Evolutionary conservation across 1,140 invertebrate genomes (phyloP), one percentile per base, ranked within the genome.

Genomic region (Temnothorax nylanderi): DNA sequence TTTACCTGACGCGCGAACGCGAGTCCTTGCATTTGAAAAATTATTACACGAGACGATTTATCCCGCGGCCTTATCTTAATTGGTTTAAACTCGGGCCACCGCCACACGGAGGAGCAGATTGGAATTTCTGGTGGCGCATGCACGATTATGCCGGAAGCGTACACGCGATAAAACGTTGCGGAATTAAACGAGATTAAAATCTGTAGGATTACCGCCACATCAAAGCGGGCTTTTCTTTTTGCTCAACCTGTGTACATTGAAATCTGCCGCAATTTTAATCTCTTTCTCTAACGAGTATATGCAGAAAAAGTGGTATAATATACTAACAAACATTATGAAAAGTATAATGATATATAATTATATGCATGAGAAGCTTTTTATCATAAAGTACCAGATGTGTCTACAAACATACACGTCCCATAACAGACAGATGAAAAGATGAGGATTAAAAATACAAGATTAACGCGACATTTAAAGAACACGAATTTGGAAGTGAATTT

Each of bases 151-250:
- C 80, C 69, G 80, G 41, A 49, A 84, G 80, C 80, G 80, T 84
- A 26, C 44, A 60, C 80, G 80, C 80, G 80, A 84, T 84, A 84
- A 84, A 84, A 84, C 80, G 80, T 60, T 74, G 41, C 41, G 80
- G 80, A 84, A 84, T 84, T 84, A 84, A 84, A 75, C 80, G 80
- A 84, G 80, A 84, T 84, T 84, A 84, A 84, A 84, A 84, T 84
- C 80, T 71, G 69, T 75, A 74, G 69, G 69, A 84, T 84, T 75
- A 60, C 80, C 54, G 69, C 69, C 69, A 71, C 69, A 74, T 84
- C 80, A 84, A 84, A 84, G 69, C 80, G 32, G 41, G 8, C 41
- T 37, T 71, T 74, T 56, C 41, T 84, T 82, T 75, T 84, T 84
- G 13, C 69, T n/a, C 18, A 54, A 34, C 18, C 13, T 18, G 80